Conservation (phyloP, 2,888 invertebrate genomes). For the Empis livida region DNA sequence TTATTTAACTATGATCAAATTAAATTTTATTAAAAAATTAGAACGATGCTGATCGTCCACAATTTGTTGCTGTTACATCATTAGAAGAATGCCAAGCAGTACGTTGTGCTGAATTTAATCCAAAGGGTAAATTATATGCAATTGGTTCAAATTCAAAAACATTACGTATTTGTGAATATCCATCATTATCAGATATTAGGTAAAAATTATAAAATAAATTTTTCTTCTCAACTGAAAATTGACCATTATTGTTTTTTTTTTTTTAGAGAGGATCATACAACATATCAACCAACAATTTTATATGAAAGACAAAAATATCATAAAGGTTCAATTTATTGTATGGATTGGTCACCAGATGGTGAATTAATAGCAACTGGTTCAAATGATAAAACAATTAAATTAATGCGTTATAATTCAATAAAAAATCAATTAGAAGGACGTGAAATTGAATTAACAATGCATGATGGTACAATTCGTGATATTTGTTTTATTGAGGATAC, state of each 20-base stretch:
- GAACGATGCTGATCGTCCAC: slow-evolving; percentile 38
- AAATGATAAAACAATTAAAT: slow-evolving; percentile 89
- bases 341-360: slow-evolving; percentile 87
- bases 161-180: slow-evolving; percentile 82
- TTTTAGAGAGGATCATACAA: slow-evolving; percentile 63
- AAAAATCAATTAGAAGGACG: slow-evolving; percentile 71
- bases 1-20: background rate
- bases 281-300: slow-evolving; percentile 75
- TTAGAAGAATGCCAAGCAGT: slow-evolving; percentile 92
- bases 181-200: slow-evolving; percentile 72
- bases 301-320: slow-evolving; percentile 89
- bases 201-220: background rate
- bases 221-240: background rate
- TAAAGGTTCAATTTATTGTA: slow-evolving; percentile 90
- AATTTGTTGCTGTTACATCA: slow-evolving; percentile 74
- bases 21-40: background rate
- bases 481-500: slow-evolving; percentile 88
- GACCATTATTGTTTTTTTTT: background rate
- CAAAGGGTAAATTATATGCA: slow-evolving; percentile 80
- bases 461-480: slow-evolving; percentile 91
- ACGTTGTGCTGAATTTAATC: slow-evolving; percentile 89
- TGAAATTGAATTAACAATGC: slow-evolving; percentile 80
- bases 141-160: slow-evolving; percentile 94
- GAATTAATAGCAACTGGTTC: slow-evolving; percentile 91
- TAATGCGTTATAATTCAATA: slow-evolving; percentile 80